Evolutionary conservation across 2,113 vertebrate genomes (phyloP), one percentile per base, ranked within the genome.

Genomic region (Phainopepla nitens): DNA sequence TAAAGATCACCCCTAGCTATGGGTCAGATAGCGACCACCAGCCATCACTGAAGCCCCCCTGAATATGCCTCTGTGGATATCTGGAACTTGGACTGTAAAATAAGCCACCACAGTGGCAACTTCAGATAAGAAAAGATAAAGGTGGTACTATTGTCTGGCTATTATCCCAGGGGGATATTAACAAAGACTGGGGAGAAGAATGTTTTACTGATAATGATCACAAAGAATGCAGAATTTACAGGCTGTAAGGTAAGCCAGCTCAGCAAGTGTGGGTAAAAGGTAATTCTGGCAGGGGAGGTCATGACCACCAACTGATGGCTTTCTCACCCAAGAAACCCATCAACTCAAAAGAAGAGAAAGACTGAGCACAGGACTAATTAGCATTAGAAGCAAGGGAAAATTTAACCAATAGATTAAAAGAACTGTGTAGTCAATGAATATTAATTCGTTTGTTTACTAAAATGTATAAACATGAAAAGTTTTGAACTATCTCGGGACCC

Each of bases 71-170:
- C 20, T 6, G 4, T 53, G 29, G n/a, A 19, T 41, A 22, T 2
- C 17, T 82, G 47, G 29, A 54, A 41, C 20, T 27, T 47, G 41
- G 41, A 47, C 47, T 69, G 41, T 13, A 31, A 61, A 15, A 35
- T 19, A 35, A 53, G 41, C 13, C 29, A 51, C 23, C 18, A 53
- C 13, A 51, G 23, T 0, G 0, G 3, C 7, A 54, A 41, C 24
- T 22, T 17, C 23, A 53, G 53, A 53, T 22, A 53, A 45, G 39
- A 60, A 19, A 53, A 61, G 16, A 60, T 27, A 61, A 22, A 47
- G 15, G 14, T 13, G 17, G 21, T 23, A 10, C 18, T 31, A 27
- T 7, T 50, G 58, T 81, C 44, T 57, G 22, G 18, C 15, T 82
- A 24, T 60, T 76, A 47, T 54, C 21, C 41, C n/a, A 54, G 7